These are phyloP conservation scores for Leucophora obtusa DNA, from an alignment of 2,888 invertebrate species.

Conservation along the genomic window DNA sequence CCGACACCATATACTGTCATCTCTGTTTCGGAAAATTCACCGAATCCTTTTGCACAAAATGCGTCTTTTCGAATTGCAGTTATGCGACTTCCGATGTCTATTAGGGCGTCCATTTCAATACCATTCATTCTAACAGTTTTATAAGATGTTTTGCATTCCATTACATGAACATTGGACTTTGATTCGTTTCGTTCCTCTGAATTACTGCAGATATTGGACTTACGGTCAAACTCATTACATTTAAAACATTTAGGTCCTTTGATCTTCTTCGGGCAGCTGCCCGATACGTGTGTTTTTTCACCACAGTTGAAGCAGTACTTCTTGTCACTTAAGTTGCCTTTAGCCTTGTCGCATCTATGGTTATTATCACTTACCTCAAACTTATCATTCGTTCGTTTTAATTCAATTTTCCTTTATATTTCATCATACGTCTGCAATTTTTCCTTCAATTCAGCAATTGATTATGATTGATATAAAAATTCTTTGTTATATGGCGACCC, in stretches of 20 bases:
- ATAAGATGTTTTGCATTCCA: too few species aligned
- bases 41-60: too few species aligned
- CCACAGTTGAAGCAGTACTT: not conserved
- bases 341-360: not conserved
- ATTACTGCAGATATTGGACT: not conserved
- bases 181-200: not conserved
- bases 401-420: not conserved
- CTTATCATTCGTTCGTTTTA: not conserved
- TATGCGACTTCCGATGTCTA: too few species aligned
- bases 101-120: too few species aligned
- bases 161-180: not conserved
- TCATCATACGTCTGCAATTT: constrained; percentile 6
- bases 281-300: not conserved
- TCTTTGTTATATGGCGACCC: not conserved
- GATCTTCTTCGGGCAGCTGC: too few species aligned
- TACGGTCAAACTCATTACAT: not conserved
- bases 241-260: not conserved
- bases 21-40: too few species aligned
- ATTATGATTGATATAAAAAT: constrained; percentile 6
- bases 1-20: too few species aligned
- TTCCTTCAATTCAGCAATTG: constrained; percentile 6
- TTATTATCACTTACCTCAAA: not conserved
- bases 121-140: too few species aligned
- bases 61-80: too few species aligned
- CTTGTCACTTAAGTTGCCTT: not conserved